Conservation (phyloP, 1,140 invertebrate genomes). For the Magallana angulata region DNA sequence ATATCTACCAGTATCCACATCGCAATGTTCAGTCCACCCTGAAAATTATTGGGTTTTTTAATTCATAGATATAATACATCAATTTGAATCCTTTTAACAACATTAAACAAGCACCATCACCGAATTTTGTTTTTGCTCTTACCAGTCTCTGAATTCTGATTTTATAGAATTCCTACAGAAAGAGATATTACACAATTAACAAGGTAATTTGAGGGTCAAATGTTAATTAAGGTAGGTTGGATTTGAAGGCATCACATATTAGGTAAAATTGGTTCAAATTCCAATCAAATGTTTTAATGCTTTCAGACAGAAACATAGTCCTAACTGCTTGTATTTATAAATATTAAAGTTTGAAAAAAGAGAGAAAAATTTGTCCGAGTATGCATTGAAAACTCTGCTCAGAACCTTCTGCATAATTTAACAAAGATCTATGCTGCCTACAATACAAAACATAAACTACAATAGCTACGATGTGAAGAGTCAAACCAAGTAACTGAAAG, state of each 20-base stretch:
- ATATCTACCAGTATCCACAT: slow-evolving; percentile 25
- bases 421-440: too few relatives aligned
- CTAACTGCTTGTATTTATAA: too few relatives aligned
- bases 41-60: neutral
- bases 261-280: neutral
- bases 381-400: too few relatives aligned
- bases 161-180: slow-evolving; percentile 8
- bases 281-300: slow-evolving; percentile 33
- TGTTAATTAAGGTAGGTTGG: neutral
- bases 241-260: slow-evolving; percentile 1
- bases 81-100: neutral
- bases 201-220: neutral
- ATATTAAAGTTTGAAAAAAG: too few relatives aligned
- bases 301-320: neutral
- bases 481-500: slow-evolving; percentile 15
- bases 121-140: neutral
- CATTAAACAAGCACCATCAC: slow-evolving; percentile 21
- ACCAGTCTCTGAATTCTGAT: slow-evolving; percentile 12
- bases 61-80: neutral
- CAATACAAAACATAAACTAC: neutral
- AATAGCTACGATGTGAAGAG: neutral
- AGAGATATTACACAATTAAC: neutral
- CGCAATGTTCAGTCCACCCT: slow-evolving; percentile 8
- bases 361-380: too few relatives aligned
- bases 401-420: too few relatives aligned